Conservation (phyloP, 2,113 vertebrate genomes). For the Accipiter virgatus region DNA sequence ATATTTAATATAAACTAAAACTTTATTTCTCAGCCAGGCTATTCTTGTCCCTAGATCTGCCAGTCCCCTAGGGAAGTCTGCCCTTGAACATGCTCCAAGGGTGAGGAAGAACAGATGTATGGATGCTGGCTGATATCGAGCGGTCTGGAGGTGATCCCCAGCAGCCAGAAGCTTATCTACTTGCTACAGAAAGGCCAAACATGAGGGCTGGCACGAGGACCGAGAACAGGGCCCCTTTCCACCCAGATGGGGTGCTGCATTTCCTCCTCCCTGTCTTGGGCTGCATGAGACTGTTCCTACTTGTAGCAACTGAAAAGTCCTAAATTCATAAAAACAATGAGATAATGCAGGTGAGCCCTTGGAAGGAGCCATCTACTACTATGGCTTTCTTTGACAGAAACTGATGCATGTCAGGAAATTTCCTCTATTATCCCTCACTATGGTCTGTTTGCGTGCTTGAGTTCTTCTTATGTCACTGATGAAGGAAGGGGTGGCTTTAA, state of each 20-base stretch:
- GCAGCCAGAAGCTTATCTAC: background rate
- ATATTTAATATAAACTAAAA: conserved; percentile 67
- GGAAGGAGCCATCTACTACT: conserved; percentile 70
- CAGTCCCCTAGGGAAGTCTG: conserved; percentile 9
- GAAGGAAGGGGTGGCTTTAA: conserved; percentile 29
- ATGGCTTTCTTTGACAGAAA: conserved; percentile 78
- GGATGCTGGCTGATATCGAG: background rate
- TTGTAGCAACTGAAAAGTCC: background rate
- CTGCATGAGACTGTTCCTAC: background rate
- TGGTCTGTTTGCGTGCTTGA: background rate
- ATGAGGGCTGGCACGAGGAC: background rate
- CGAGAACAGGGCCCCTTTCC: background rate
- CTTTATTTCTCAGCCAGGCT: conserved; percentile 54
- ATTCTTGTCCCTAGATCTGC: conserved; percentile 36
- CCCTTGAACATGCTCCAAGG: conserved; percentile 27
- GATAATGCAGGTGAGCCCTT: conserved; percentile 74
- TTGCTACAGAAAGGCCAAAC: background rate
- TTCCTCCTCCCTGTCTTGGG: background rate
- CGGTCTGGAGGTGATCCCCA: background rate
- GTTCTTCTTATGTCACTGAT: background rate
- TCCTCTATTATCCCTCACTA: background rate
- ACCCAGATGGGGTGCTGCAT: background rate
- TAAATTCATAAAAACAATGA: background rate
- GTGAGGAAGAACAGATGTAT: conserved; percentile 1
- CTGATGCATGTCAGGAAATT: conserved; percentile 11